These are phyloP conservation scores for Apus apus DNA, from an alignment of 2,113 vertebrate genomes.

Conservation along the genomic window DNA sequence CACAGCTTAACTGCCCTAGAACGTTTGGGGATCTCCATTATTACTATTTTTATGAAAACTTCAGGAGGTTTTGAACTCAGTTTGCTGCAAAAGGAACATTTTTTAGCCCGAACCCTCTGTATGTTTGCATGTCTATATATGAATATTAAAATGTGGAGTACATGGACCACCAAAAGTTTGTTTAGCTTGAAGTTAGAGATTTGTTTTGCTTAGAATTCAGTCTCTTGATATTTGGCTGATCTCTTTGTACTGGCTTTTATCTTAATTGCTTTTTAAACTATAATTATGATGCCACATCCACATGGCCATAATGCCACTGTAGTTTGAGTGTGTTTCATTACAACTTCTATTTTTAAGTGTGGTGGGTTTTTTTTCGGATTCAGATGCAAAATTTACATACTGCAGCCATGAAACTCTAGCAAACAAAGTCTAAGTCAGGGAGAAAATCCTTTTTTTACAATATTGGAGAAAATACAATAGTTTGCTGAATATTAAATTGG, in stretches of 20 bases:
- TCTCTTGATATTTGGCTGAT: constrained; percentile 64
- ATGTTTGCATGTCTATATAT: neutral
- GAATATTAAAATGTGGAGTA: constrained; percentile 36
- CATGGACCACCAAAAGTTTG: constrained; percentile 59
- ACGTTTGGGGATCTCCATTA: neutral
- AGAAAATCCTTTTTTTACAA: constrained; percentile 1
- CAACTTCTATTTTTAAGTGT: constrained; percentile 13
- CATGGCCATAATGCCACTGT: neutral
- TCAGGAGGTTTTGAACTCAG: neutral
- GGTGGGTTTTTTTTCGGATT: neutral
- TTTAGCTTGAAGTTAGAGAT: constrained; percentile 58
- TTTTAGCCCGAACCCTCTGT: neutral
- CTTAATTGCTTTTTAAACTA: constrained; percentile 54
- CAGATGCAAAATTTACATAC: constrained; percentile 30
- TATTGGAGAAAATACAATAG: neutral
- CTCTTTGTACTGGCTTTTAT: constrained; percentile 61
- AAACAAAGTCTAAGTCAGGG: constrained; percentile 3
- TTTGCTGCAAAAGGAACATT: neutral
- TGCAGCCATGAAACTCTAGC: neutral
- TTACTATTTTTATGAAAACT: neutral
- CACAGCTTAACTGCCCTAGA: neutral
- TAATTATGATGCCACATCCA: constrained; percentile 54
- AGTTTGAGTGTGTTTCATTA: neutral
- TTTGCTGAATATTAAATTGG: neutral
- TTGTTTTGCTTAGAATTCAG: constrained; percentile 60